Evolutionary conservation across 2,797 vertebrate species (phyloP).

Genomic region (Alectoris magna): DNA sequence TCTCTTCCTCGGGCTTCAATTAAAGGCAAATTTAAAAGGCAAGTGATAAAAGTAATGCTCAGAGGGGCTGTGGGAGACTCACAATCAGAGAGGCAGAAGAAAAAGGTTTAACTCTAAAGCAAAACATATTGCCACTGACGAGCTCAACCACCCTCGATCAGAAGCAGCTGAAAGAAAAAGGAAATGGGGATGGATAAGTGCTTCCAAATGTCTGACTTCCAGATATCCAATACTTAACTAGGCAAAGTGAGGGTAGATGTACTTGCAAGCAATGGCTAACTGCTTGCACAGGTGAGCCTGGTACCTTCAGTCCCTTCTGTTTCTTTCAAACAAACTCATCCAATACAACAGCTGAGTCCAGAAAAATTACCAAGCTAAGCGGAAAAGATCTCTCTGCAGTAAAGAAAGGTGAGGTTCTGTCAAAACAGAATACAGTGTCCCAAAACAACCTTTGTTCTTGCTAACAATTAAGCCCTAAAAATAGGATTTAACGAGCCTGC

Average conservation of each 20-base stretch:
- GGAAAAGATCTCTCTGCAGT: not conserved
- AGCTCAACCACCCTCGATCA: not conserved
- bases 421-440: not conserved
- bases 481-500: not conserved
- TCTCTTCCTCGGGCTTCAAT: not conserved
- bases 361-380: not conserved
- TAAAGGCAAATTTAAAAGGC: conserved; percentile 5
- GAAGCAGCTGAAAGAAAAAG: not conserved
- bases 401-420: not conserved
- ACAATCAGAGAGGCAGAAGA: not conserved
- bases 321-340: not conserved
- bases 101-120: not conserved
- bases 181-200: not conserved
- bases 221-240: not conserved
- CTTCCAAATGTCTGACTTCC: not conserved
- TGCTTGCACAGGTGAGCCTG: not conserved
- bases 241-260: not conserved
- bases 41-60: not conserved
- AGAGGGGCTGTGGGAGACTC: not conserved
- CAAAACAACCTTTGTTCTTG: not conserved
- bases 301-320: not conserved
- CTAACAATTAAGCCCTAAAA: not conserved
- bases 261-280: not conserved
- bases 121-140: not conserved
- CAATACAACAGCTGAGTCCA: not conserved